These are phyloP conservation scores for Rhinophrynus dorsalis DNA, from an alignment of 2,797 vertebrate genomes.

Conservation along the genomic window DNA sequence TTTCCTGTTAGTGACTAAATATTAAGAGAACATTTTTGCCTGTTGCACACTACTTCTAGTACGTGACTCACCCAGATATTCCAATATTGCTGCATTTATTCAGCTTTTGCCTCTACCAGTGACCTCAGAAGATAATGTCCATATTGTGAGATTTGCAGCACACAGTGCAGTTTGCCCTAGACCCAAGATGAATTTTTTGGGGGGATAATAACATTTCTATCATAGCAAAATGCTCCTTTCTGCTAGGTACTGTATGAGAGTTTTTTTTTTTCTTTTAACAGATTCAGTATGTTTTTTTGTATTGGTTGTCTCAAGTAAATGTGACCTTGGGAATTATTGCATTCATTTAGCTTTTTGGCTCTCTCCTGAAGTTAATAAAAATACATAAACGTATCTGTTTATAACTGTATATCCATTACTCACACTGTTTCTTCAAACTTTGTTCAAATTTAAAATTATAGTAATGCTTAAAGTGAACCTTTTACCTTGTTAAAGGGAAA, in stretches of 20 bases:
- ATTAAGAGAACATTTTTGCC: not conserved
- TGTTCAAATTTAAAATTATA: too few species aligned
- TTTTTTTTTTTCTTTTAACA: slow-evolving; percentile 18
- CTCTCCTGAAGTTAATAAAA: not conserved
- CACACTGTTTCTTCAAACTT: too few species aligned
- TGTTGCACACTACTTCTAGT: not conserved
- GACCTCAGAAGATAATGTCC: not conserved
- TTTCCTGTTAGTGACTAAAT: too few species aligned
- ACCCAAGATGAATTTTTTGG: not conserved
- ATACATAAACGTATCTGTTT: not conserved
- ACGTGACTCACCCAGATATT: not conserved
- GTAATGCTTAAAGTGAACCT: too few species aligned
- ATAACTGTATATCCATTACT: too few species aligned
- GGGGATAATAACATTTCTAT: slow-evolving; percentile 5
- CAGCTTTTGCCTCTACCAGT: not conserved
- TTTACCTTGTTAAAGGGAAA: too few species aligned
- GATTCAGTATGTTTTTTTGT: not conserved
- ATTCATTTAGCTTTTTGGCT: not conserved
- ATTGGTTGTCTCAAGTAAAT: not conserved
- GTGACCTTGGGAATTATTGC: not conserved
- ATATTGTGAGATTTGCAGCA: not conserved
- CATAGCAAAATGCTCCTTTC: slow-evolving; percentile 25
- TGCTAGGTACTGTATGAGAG: not conserved
- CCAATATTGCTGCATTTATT: not conserved
- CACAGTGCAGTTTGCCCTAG: not conserved